Percentiles rank a stretch among this genome's conserved stretches.
Conservation (phyloP, 2,797 vertebrate species). For the Cirrhinus mrigala region DNA sequence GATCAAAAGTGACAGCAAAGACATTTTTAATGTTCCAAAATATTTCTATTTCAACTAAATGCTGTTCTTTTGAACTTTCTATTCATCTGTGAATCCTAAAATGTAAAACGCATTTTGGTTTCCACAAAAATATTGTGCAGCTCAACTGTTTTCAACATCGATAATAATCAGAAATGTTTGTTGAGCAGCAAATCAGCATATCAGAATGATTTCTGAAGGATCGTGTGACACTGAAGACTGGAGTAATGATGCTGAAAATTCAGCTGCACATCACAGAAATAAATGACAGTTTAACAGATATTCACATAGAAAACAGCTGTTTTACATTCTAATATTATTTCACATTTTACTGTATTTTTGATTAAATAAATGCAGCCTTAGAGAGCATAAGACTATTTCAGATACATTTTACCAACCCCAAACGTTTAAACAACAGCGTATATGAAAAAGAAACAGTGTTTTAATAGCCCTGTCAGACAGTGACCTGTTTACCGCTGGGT, state of each 20-base stretch:
- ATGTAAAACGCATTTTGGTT: background rate
- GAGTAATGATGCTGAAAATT: background rate
- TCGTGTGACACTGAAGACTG: background rate
- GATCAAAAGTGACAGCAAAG: background rate
- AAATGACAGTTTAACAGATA: background rate
- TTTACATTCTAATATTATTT: background rate
- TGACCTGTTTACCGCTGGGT: background rate
- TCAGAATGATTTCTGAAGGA: no score
- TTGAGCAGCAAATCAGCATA: no score
- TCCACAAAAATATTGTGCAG: background rate
- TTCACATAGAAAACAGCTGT: background rate
- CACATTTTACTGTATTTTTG: background rate
- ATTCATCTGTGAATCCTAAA: background rate
- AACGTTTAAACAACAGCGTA: background rate
- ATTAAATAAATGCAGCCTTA: background rate
- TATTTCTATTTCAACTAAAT: no score
- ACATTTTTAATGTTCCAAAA: background rate
- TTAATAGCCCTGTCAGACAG: background rate
- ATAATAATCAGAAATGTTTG: no score
- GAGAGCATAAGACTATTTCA: background rate
- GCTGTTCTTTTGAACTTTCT: background rate
- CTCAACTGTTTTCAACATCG: no score
- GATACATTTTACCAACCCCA: background rate
- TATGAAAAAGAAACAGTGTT: background rate
- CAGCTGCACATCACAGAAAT: no score